Conservation (phyloP, 1,140 invertebrate genomes). For the Mactra quadrangularis region DNA sequence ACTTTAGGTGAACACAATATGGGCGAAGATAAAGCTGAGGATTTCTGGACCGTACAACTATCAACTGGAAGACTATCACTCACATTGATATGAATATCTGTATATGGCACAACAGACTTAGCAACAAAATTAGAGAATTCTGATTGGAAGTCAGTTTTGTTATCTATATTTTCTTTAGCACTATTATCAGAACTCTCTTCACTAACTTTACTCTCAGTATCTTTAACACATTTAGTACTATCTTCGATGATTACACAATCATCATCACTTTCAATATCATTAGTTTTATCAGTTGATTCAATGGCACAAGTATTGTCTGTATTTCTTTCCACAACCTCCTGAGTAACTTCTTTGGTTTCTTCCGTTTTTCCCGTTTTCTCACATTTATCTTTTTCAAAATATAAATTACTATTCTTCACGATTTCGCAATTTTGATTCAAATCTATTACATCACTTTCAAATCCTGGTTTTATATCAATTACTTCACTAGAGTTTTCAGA, state of each 20-base stretch:
- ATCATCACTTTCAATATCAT: background rate
- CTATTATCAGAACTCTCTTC: background rate
- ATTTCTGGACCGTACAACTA: background rate
- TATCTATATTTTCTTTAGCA: background rate
- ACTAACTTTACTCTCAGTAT: background rate
- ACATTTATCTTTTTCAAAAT: background rate
- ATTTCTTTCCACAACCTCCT: slow-evolving; percentile 4
- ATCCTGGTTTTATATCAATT: too few species aligned
- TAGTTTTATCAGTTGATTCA: background rate
- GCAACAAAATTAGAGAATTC: slow-evolving; percentile 32
- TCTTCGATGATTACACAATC: background rate
- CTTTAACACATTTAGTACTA: background rate
- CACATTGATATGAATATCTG: slow-evolving; percentile 6
- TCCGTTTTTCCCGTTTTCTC: slow-evolving; percentile 15
- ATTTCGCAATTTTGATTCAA: slow-evolving; percentile 46
- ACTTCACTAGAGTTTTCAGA: too few species aligned
- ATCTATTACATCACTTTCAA: slow-evolving; percentile 42
- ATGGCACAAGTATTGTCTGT: background rate
- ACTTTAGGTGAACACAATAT: slow-evolving; percentile 46
- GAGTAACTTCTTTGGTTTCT: background rate
- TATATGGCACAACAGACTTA: slow-evolving; percentile 14
- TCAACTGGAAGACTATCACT: slow-evolving; percentile 34
- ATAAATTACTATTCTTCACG: slow-evolving; percentile 39
- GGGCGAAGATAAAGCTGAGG: background rate
- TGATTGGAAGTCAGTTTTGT: slow-evolving; percentile 29